Evolutionary conservation across 2,797 vertebrate genomes (phyloP).

Genomic region (Pipistrellus kuhlii): DNA sequence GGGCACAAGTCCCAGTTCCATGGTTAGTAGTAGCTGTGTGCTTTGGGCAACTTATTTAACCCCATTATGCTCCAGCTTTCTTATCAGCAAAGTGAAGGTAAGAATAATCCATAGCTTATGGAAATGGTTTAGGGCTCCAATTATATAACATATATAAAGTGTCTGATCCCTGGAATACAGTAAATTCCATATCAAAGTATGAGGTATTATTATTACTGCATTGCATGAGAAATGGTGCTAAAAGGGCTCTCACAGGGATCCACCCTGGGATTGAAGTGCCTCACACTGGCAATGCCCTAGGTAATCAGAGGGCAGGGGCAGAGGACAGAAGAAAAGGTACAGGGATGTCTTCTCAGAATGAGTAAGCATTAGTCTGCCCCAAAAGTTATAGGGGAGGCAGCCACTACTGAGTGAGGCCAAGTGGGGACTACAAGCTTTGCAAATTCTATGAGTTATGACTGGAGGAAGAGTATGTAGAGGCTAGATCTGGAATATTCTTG

Average conservation of each 20-base stretch:
- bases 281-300: not conserved
- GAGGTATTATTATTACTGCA: not conserved
- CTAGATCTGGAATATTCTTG: not conserved
- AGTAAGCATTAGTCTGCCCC: not conserved
- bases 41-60: not conserved
- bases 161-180: not conserved
- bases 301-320: not conserved
- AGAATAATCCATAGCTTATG: not conserved
- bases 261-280: slow-evolving; percentile 7
- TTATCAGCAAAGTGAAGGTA: not conserved
- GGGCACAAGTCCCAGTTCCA: not conserved
- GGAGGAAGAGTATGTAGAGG: not conserved
- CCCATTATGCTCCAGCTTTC: not conserved
- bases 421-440: not conserved
- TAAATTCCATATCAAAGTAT: not conserved
- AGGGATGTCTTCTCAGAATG: not conserved
- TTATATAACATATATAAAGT: not conserved
- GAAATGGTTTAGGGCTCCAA: not conserved
- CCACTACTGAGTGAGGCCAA: not conserved
- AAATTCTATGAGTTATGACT: not conserved
- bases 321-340: not conserved
- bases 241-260: not conserved
- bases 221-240: not conserved
- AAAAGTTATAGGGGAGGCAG: not conserved
- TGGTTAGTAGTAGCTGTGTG: not conserved